Base-by-base conservation (phyloP, 2,888 invertebrate genomes). In the Amiota minor region DNA sequence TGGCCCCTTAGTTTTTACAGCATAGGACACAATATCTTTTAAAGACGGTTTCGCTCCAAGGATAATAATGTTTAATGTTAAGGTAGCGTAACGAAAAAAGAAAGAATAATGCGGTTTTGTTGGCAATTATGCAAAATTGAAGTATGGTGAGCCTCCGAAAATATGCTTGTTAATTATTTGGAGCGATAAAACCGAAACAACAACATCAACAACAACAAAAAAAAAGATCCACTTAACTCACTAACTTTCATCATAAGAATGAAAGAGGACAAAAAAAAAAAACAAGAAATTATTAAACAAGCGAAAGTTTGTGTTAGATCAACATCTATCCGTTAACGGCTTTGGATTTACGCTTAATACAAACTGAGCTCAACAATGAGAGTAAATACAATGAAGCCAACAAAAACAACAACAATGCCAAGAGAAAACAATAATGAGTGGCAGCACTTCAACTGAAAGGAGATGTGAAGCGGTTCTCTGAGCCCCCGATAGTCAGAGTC, bases 361-460 rank as follows among this genome's bases (percentile, higher is more conserved):
- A 61, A 61, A 23, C 14, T 23, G 10, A 20, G 11, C 23, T n/a
- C 45, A 62, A 23, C 18, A 53, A 53, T n/a, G 12, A n/a, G 53
- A 50, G 53, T 12, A 14, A 59, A n/a, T 16, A 59, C 59, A 59
- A 61, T 16, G 1, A 47, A 46, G 47, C 46, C 59, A 64, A 47
- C 47, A 47, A 68, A 46, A 65, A 16, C 47, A 64, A 65, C 49
- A 65, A 65, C 50, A 35, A 12, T n/a, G 20, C n/a, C 11, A 35
- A n/a, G 53, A 53, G 67, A 50, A 53, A 68, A 68, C 67, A 68
- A 68, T 68, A 23, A 68, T n/a, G 47, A 68, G 67, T 68, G 53
- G 50, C 50, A 49, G 49, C 20, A 23, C 50, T 68, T 50, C 18
- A 18, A 20, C 12, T 9, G 14, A 1, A 62, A 47, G 10, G 45